Evolutionary conservation across 2,888 invertebrate species (phyloP), one percentile per base, ranked within the genome.

Genomic region (Pristionchus mayeri): DNA sequence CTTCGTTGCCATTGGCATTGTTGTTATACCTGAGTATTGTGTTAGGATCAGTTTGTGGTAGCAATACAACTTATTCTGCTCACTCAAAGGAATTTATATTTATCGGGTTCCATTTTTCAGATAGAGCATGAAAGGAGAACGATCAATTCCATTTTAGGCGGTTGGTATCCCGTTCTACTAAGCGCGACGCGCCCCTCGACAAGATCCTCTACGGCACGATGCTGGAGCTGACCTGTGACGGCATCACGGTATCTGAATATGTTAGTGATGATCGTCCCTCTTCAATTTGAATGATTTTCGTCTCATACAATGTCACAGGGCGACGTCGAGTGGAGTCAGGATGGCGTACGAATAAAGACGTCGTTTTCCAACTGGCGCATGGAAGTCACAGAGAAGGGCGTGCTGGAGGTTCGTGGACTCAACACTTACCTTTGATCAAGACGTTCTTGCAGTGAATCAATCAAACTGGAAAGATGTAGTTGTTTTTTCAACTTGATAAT

Each of bases 331-430:
- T 76, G 76, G 76, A 40, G 44, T 16, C 76, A 48, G 48, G 76
- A 76, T 30, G 76, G 76, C 27, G 76, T 27, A 18, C 27, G 4
- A 13, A 24, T 24, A 3, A 11, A 18, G 48, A 16, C 27, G 21
- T 27, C 48, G 16, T 50, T 76, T 18, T 16, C 27, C 76, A 48
- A 76, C 50, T 76, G 76, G 76, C 44, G 76, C 27, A 76, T 76
- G 48, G 76, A 76, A 11, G 76, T 76, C 3, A 76, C 76, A 27
- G 76, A 76, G 13, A 30, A 48, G 76, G 76, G 76, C 76, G 48
- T 76, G 24, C 76, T 76, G 9, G 76, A 76, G 76, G 76, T 67
- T 24, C 48, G 24, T 13, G 48, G 44, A 18, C 48, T 76, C 24
- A 21, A 6, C 37, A n/a, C 21, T 67, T 2, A 37, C 4, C 63